Conservation (phyloP, 1,140 invertebrate genomes). For the Neodiprion pinetum region DNA sequence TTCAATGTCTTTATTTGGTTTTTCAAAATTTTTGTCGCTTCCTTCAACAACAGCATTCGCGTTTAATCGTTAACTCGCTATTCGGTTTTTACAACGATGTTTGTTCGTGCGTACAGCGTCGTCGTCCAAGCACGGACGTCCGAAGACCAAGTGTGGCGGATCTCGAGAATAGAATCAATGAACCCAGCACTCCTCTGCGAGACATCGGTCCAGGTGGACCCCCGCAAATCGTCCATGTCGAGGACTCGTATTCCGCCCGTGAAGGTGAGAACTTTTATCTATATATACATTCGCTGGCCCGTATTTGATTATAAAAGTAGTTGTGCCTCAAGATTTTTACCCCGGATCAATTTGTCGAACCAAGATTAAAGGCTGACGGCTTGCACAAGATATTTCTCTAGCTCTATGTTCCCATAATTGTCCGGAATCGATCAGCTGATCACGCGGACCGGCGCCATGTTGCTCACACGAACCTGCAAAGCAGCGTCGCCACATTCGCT, state of each 20-base stretch:
- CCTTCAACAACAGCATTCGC: not conserved
- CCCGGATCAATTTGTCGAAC: not conserved
- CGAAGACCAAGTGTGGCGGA: conserved; percentile 87
- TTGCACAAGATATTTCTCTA: too few relatives aligned
- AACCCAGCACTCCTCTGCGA: conserved; percentile 87
- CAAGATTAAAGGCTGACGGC: too few relatives aligned
- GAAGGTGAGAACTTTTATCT: conserved; percentile 72
- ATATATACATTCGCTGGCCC: conserved; percentile 9
- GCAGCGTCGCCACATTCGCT: too few relatives aligned
- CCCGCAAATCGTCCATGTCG: conserved; percentile 86
- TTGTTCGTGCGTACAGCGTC: conserved; percentile 66
- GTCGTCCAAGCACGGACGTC: conserved; percentile 85
- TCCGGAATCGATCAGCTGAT: too few relatives aligned
- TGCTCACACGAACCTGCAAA: too few relatives aligned
- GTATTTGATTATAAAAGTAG: conserved; percentile 20
- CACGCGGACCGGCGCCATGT: too few relatives aligned
- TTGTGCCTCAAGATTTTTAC: not conserved
- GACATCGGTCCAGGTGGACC: conserved; percentile 79
- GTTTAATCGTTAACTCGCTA: not conserved
- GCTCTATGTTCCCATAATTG: too few relatives aligned
- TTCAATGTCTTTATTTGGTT: conserved; percentile 16
- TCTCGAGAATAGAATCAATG: conserved; percentile 87
- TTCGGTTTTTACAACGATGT: not conserved
- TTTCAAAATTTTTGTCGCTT: conserved; percentile 21
- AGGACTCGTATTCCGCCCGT: conserved; percentile 89